Evolutionary conservation across 2,113 vertebrate genomes (phyloP).

Genomic region (Oncorhynchus clarkii): DNA sequence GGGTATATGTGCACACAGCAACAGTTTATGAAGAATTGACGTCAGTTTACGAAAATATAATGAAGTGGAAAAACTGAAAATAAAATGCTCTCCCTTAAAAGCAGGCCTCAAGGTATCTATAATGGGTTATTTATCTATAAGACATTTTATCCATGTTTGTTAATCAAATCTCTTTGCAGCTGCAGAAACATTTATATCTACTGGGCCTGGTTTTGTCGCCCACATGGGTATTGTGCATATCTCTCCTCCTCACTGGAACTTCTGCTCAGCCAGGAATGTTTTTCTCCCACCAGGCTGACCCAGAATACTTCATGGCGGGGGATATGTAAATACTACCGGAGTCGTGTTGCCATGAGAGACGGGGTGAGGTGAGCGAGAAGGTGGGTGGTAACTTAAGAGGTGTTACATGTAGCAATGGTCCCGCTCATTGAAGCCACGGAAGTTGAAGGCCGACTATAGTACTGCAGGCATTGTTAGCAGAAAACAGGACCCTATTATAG

Average conservation of each 20-base stretch:
- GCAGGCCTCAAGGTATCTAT: neutral
- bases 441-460: too few relatives aligned
- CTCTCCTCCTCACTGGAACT: conserved; percentile 35
- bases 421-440: too few relatives aligned
- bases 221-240: conserved; percentile 47
- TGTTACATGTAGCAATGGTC: conserved; percentile 16
- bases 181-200: neutral
- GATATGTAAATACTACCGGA: conserved; percentile 65
- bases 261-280: conserved; percentile 57
- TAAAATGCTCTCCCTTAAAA: neutral
- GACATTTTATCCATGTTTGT: neutral
- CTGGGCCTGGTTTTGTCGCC: conserved; percentile 19
- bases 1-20: neutral
- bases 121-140: neutral
- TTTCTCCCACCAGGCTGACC: conserved; percentile 37
- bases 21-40: conserved; percentile 3
- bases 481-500: too few relatives aligned
- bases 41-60: neutral
- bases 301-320: conserved; percentile 45
- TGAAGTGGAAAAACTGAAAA: neutral
- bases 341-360: conserved; percentile 36
- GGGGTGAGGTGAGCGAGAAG: conserved; percentile 22
- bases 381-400: conserved; percentile 15
- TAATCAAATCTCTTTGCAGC: neutral
- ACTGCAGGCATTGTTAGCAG: too few relatives aligned